phyloP scores from a whole-genome alignment of 2,888 invertebrate genomes.

The Eucriotettix oculatus region DNA sequence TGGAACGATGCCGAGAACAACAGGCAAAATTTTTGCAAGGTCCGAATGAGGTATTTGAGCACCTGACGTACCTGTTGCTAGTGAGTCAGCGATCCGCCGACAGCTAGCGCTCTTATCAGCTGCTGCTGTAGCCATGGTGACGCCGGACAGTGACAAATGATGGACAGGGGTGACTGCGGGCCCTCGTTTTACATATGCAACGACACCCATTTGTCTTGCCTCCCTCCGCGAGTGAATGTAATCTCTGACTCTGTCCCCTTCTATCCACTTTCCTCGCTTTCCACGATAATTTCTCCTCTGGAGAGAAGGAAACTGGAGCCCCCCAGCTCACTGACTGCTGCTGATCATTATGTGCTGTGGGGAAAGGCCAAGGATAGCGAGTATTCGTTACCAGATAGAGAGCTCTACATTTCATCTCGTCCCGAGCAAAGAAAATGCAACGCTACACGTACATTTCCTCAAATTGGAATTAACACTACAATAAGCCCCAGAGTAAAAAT shows the following conservation, averaged over 20 bases:
- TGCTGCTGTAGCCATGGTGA: not conserved
- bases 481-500: too few species aligned
- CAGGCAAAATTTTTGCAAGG: too few species aligned
- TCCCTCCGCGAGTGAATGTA: conserved; percentile 3
- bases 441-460: too few species aligned
- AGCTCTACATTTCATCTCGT: too few species aligned
- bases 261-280: not conserved
- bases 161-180: conserved; percentile 30
- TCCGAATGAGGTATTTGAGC: too few species aligned
- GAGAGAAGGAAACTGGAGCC: not conserved
- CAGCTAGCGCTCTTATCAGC: not conserved
- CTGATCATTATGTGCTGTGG: not conserved
- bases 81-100: not conserved
- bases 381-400: too few species aligned
- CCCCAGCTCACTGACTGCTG: not conserved
- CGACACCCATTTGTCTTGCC: conserved; percentile 31
- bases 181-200: conserved; percentile 32
- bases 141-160: conserved; percentile 30
- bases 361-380: not conserved
- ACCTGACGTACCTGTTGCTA: not conserved
- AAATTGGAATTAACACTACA: too few species aligned
- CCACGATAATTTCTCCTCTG: conserved; percentile 1
- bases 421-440: too few species aligned
- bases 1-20: too few species aligned
- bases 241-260: conserved; percentile 4